phyloP scores from a whole-genome alignment of 2,113 vertebrate genomes.

The Falco punctatus region DNA sequence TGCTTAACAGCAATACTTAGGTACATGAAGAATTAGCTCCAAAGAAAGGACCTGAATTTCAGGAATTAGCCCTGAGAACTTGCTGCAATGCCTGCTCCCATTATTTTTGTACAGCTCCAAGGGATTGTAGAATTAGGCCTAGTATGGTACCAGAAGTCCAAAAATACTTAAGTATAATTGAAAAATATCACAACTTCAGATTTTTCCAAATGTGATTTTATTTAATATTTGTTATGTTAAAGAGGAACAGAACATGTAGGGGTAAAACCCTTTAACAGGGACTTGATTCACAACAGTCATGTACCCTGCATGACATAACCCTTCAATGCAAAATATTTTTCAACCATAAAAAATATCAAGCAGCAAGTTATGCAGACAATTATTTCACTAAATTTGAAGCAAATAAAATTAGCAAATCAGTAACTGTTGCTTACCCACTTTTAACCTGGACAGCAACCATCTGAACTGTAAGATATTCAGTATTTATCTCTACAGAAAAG shows the following conservation, averaged over 20 bases:
- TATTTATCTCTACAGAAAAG: not conserved
- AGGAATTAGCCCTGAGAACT: slow-evolving; percentile 21
- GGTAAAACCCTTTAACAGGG: not conserved
- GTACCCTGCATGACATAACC: not conserved
- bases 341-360: not conserved
- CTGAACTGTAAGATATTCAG: not conserved
- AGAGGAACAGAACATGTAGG: not conserved
- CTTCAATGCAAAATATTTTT: not conserved
- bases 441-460: not conserved
- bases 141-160: not conserved
- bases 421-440: not conserved
- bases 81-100: not conserved
- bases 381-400: not conserved
- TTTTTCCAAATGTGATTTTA: not conserved
- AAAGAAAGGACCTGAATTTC: slow-evolving; percentile 27
- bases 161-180: not conserved
- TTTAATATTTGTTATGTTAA: not conserved
- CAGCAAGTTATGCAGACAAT: not conserved
- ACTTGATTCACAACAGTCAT: not conserved
- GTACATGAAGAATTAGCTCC: not conserved
- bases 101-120: not conserved
- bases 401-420: not conserved
- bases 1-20: not conserved
- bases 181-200: not conserved
- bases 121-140: not conserved